Percentiles rank a stretch among this genome's conserved stretches.
Conservation (phyloP, 2,797 vertebrate species). For the Sternotherus odoratus region DNA sequence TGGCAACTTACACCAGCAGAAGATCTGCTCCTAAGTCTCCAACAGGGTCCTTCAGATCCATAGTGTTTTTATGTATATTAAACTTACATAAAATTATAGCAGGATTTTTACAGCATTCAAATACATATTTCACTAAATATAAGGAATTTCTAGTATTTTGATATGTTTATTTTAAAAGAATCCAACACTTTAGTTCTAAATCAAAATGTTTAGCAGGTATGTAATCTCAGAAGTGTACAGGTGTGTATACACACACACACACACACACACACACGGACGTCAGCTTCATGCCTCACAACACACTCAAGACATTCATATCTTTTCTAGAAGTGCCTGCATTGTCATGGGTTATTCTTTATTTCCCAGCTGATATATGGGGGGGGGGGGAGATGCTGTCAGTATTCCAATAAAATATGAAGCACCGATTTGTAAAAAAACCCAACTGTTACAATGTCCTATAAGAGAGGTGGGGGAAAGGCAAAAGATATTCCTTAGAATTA, state of each 20-base stretch:
- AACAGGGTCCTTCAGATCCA: slow-evolving; percentile 33
- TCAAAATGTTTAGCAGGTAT: slow-evolving; percentile 6
- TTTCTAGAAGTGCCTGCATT: slow-evolving; percentile 4
- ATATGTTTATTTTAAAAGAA: neutral
- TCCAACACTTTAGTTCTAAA: neutral
- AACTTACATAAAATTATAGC: slow-evolving; percentile 2
- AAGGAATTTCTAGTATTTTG: slow-evolving; percentile 10
- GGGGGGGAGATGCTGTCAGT: neutral
- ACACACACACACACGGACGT: neutral
- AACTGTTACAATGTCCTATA: neutral
- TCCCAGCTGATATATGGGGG: neutral
- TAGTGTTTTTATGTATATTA: slow-evolving; percentile 33
- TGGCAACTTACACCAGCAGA: slow-evolving; percentile 1
- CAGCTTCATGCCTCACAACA: neutral
- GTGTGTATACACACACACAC: neutral
- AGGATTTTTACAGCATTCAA: neutral
- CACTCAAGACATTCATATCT: neutral
- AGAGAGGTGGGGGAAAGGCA: rapidly evolving
- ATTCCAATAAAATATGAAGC: slow-evolving; percentile 3
- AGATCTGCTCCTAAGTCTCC: slow-evolving; percentile 40
- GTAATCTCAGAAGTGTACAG: neutral
- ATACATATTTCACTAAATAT: neutral
- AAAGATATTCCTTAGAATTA: neutral
- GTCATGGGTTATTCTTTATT: neutral
- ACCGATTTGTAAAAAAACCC: slow-evolving; percentile 12